Evolutionary conservation across 92 coral and sea anemone genomes (phyloP), one percentile per base, ranked within the genome.

Genomic region (Zoanthus gigantus): DNA sequence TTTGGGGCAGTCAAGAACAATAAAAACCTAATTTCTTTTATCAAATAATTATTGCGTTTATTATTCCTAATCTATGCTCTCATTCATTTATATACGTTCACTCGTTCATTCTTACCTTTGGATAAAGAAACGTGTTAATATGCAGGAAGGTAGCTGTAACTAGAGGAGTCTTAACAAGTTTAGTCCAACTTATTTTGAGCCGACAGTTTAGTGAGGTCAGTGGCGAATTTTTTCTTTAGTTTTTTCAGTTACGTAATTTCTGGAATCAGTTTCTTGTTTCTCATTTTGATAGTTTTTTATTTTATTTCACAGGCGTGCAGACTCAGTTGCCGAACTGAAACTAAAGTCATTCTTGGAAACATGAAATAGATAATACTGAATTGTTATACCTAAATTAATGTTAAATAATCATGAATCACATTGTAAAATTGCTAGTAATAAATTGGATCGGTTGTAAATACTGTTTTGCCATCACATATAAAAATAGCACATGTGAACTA

Each of bases 301-400:
- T 68, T 68, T 37, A 15, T 81, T 61, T 81, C n/a, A 14, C 90
- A 90, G 93, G 29, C 90, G 76, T 37, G 83, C 90, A 5, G 93
- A 90, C 71, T 18, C 75, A 50, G 54, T 86, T 37, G 65, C 90
- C 6, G 90, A 90, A 29, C 79, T 74, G 69, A 90, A 72, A 68
- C 72, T 90, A 65, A 87, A 32, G 8, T 74, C 77, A 18, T 81
- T 77, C 31, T 89, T 90, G 53, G 91, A 80, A 54, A 81, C 93
- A 7, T 90, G 53, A 82, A 82, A 13, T 42, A 52, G 37, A 23
- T 83, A 16, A 44, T 17, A 44, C 29, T 37, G 72, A 32, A 50
- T 29, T n/a, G 6, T 57, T 18, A 78, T 14, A 16, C 18, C 2
- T n/a, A 73, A 13, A 11, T 73, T 42, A 11, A 16, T 31, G 52